Percentiles rank a stretch among this genome's conserved stretches.
Conservation (phyloP, 2,113 vertebrate species). For the Eurypyga helias region DNA sequence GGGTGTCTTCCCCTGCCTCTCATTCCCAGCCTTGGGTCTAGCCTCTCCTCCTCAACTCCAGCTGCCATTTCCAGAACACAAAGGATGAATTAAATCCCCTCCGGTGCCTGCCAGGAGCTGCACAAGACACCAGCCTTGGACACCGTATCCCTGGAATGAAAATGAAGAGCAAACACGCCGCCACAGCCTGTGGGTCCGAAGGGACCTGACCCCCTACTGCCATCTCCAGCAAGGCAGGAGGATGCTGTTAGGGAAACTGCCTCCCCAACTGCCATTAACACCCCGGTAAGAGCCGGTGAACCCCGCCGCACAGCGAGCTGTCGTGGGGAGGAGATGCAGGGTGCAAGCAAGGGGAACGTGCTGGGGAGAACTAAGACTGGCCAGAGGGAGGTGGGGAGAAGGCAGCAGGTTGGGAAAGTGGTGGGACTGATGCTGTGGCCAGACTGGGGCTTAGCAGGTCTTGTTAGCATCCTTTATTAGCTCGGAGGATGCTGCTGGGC, state of each 20-base stretch:
- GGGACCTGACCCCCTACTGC: rapidly evolving
- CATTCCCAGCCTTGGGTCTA: not conserved
- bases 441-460: not conserved
- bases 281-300: rapidly evolving
- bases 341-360: rapidly evolving
- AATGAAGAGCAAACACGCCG: not conserved
- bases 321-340: not conserved
- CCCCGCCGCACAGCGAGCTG: rapidly evolving
- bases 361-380: not conserved
- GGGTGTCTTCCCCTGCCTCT: not conserved
- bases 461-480: not conserved
- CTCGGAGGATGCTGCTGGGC: not conserved
- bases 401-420: not conserved
- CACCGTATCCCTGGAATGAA: not conserved
- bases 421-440: not conserved
- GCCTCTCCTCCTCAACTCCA: not conserved
- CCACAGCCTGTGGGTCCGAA: rapidly evolving
- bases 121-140: not conserved
- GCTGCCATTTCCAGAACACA: not conserved
- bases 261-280: not conserved
- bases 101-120: not conserved
- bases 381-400: not conserved
- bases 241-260: not conserved
- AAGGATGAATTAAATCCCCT: not conserved
- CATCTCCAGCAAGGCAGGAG: rapidly evolving